Base-by-base conservation (phyloP, 2,888 invertebrate genomes). In the Tachystola acroxantha region DNA sequence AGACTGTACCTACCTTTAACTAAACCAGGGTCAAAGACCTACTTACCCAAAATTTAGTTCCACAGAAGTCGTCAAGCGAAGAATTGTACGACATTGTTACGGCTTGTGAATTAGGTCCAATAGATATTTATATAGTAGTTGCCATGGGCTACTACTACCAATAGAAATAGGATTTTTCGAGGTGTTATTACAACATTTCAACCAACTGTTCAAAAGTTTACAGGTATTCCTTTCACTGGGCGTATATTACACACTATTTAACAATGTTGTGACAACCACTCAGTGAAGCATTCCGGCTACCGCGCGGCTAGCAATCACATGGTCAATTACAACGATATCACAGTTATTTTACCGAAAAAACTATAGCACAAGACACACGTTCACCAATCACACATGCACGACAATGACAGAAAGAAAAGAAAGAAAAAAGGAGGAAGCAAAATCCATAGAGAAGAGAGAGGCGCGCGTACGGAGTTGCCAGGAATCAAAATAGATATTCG, bases 11-110 rank as follows among this genome's bases (percentile, higher is more conserved):
- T 24, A 24, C n/a, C 1, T 27, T n/a, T 27, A 27, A 13, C 3
- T 7, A 4, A 2, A n/a, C 22, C 24, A 20, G 24, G 40, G 40
- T 37, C 36, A 37, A 49, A 51, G 50, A 56, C 50, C 57, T 53
- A 84, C 91, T 92, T 88, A 94, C 94, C 94, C 94, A 95, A 89
- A 94, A 94, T 71, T 78, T 74, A 38, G 92, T 90, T 52, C 94
- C 94, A 73, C 94, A 95, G 87, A 93, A 94, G 55, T 88, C 85
- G 75, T 94, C 93, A 89, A 94, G 90, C 56, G 89, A 80, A 67
- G 89, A 88, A 73, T 87, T 72, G 55, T 75, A 73, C 63, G 84
- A 75, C 85, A 85, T 82, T 72, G 79, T 89, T 70, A 91, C 39
- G 28, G 29, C 14, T 7, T 9, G 11, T 35, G 20, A 20, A 7